Percentiles rank a stretch among this genome's conserved stretches.
Evolutionary conservation across 1,140 invertebrate genomes (phyloP).

Genomic region (Watersipora subatra): DNA sequence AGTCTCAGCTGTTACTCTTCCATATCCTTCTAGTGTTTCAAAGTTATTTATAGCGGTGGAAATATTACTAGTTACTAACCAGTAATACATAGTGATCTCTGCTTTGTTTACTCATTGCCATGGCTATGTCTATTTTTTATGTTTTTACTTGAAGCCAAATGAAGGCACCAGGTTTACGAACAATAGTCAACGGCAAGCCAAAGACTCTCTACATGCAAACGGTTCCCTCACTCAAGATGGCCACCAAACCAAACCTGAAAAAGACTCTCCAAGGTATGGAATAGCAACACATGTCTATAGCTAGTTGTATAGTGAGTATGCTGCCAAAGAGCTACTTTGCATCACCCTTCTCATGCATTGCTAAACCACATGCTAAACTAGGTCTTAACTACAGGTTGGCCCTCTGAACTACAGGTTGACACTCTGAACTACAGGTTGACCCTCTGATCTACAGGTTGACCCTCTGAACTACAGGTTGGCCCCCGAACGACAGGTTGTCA

Average conservation of each 20-base stretch:
- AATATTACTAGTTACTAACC: background rate
- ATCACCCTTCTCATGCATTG: background rate
- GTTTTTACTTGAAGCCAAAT: slow-evolving; percentile 43
- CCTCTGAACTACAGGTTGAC: no score
- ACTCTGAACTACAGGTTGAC: no score
- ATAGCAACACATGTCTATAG: background rate
- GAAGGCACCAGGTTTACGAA: slow-evolving; percentile 61
- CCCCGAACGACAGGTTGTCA: no score
- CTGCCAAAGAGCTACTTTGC: background rate
- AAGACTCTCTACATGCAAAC: slow-evolving; percentile 84
- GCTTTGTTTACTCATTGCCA: background rate
- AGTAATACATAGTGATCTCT: background rate
- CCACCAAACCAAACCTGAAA: slow-evolving; percentile 67
- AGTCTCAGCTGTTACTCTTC: background rate
- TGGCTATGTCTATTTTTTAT: background rate
- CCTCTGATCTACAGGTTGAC: no score
- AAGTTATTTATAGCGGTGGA: background rate
- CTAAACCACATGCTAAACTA: background rate
- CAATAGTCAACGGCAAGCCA: slow-evolving; percentile 63
- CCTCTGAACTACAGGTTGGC: no score
- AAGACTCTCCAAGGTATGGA: slow-evolving; percentile 54
- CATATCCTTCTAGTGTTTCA: background rate
- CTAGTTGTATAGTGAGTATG: background rate
- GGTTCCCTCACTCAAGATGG: slow-evolving; percentile 73
- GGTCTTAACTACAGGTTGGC: no score